Conservation (phyloP, 1,140 invertebrate genomes). For the Pseudomyrmex concolor region DNA sequence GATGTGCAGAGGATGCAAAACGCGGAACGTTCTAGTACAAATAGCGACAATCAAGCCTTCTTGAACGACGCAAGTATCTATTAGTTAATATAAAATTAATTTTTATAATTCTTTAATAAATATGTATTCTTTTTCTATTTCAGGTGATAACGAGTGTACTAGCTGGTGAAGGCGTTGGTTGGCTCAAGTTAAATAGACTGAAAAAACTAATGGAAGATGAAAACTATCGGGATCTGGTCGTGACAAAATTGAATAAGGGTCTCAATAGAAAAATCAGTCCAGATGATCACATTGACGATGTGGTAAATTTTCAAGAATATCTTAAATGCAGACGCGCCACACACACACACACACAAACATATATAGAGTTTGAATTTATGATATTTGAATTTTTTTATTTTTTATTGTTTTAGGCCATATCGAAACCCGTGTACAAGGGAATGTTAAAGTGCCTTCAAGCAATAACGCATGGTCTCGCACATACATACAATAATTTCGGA, state of each 20-base stretch:
- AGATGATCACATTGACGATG: slow-evolving; percentile 98
- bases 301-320: slow-evolving; percentile 88
- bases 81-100: slow-evolving; percentile 31
- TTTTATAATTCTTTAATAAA: not conserved
- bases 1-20: slow-evolving; percentile 88
- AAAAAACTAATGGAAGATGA: slow-evolving; percentile 99
- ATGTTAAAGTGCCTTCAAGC: slow-evolving; percentile 97
- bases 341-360: not conserved
- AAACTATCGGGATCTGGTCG: slow-evolving; percentile 97
- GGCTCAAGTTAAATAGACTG: slow-evolving; percentile 97
- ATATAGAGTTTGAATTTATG: too few relatives aligned
- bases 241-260: slow-evolving; percentile 97
- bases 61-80: slow-evolving; percentile 90
- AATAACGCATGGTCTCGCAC: slow-evolving; percentile 95
- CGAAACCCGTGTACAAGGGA: slow-evolving; percentile 97
- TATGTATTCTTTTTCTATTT: slow-evolving; percentile 46
- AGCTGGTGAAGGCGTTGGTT: slow-evolving; percentile 98
- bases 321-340: not conserved
- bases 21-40: slow-evolving; percentile 89
- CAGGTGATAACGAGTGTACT: slow-evolving; percentile 96
- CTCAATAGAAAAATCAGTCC: slow-evolving; percentile 97
- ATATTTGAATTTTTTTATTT: slow-evolving; percentile 21
- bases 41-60: slow-evolving; percentile 94
- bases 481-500: slow-evolving; percentile 96
- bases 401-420: slow-evolving; percentile 90